phyloP scores from a whole-genome alignment of 2,888 invertebrate species.

The Tetheella fluctuosa region DNA sequence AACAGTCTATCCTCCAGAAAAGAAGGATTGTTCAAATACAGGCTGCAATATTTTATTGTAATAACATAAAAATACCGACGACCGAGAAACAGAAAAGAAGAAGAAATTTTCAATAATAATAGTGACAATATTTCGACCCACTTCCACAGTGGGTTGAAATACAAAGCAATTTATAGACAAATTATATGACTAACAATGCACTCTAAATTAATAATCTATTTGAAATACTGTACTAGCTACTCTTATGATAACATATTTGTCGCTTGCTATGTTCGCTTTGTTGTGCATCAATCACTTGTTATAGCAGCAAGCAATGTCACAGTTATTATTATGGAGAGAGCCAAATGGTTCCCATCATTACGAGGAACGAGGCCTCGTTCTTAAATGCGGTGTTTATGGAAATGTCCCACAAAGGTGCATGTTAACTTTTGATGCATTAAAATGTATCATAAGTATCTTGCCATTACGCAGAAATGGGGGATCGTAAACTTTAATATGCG shows the following conservation, averaged over 20 bases:
- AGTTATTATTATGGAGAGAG: slow-evolving; percentile 29
- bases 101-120: too few species aligned
- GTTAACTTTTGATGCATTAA: slow-evolving; percentile 44
- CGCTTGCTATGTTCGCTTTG: background rate
- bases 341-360: slow-evolving; percentile 49
- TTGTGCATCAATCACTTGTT: background rate
- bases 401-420: slow-evolving; percentile 39
- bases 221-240: background rate
- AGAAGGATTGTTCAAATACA: too few species aligned
- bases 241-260: background rate
- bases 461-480: slow-evolving; percentile 23
- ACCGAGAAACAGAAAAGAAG: too few species aligned
- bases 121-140: too few species aligned
- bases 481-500: slow-evolving; percentile 21
- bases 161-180: too few species aligned
- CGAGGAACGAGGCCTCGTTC: slow-evolving; percentile 40
- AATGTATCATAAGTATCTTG: slow-evolving; percentile 32
- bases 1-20: background rate
- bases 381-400: slow-evolving; percentile 57
- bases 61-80: too few species aligned
- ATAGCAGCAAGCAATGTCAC: slow-evolving; percentile 12
- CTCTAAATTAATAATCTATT: too few species aligned
- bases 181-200: too few species aligned
- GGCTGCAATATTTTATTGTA: too few species aligned
- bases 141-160: too few species aligned